phyloP scores from a whole-genome alignment of 2,797 vertebrate species.

The Lophius americanus region DNA sequence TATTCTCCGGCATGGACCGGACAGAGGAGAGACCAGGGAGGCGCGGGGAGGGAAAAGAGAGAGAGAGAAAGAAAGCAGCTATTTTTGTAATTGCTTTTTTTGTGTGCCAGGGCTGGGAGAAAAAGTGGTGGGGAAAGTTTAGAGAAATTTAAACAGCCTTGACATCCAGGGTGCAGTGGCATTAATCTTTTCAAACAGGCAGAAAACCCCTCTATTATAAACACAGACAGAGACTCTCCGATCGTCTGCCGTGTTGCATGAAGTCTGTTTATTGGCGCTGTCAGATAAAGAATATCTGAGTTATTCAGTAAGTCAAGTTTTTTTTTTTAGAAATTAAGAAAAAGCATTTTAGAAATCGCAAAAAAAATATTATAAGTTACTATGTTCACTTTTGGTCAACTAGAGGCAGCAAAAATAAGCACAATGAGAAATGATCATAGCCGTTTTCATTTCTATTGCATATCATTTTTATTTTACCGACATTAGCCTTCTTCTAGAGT shows the following conservation, averaged over 20 bases:
- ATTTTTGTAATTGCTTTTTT: constrained; percentile 73
- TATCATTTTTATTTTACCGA: not conserved
- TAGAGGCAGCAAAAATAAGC: constrained; percentile 11
- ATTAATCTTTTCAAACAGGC: constrained; percentile 82
- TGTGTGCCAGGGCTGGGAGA: constrained; percentile 60
- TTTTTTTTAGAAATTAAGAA: constrained; percentile 20
- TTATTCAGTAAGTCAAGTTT: constrained; percentile 5
- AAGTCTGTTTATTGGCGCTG: constrained; percentile 60
- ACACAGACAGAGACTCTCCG: constrained; percentile 71
- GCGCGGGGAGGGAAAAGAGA: constrained; percentile 35
- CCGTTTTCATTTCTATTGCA: not conserved
- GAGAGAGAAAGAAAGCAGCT: constrained; percentile 33
- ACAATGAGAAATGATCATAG: not conserved
- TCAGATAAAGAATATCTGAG: constrained; percentile 30
- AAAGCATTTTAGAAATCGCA: constrained; percentile 9
- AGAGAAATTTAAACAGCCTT: constrained; percentile 78
- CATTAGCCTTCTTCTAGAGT: not conserved
- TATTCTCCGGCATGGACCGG: constrained; percentile 27
- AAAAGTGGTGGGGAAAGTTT: constrained; percentile 69
- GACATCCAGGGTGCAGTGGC: constrained; percentile 73
- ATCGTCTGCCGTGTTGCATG: constrained; percentile 43
- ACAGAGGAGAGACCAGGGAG: constrained; percentile 35
- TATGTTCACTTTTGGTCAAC: not conserved
- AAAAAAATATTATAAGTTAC: not conserved
- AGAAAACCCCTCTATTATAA: constrained; percentile 78